phyloP scores from a whole-genome alignment of 35 echinoderm and acorn worm genomes.

The Ptychodera flava region DNA sequence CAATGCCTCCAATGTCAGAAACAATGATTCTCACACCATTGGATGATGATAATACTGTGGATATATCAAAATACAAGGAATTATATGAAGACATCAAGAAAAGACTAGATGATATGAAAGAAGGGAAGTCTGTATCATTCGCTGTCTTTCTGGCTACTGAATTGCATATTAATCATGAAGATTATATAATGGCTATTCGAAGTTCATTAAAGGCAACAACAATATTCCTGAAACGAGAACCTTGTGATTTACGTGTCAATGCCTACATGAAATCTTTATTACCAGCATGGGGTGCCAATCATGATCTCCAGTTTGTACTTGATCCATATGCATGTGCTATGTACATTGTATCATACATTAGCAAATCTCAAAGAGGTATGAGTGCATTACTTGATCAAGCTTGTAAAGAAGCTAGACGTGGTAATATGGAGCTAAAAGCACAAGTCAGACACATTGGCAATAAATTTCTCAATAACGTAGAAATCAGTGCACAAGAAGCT shows the following conservation, averaged over 20 bases:
- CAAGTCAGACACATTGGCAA: constrained; percentile 52
- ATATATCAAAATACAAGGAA: constrained; percentile 30
- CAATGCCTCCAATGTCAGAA: no score
- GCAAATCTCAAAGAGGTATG: constrained; percentile 50
- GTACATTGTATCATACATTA: no score
- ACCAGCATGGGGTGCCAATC: no score
- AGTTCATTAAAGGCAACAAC: constrained; percentile 37
- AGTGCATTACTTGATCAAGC: constrained; percentile 27
- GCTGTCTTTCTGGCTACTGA: no score
- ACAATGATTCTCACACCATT: no score
- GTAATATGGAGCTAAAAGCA: constrained; percentile 32
- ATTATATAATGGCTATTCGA: no score
- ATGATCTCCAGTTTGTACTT: no score
- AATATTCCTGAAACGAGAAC: no score
- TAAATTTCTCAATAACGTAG: constrained; percentile 54
- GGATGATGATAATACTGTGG: neutral
- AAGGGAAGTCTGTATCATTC: no score
- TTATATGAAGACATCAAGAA: constrained; percentile 16
- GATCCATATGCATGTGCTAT: no score
- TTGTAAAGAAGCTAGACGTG: constrained; percentile 39
- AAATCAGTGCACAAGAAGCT: constrained; percentile 69
- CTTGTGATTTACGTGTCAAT: constrained; percentile 60
- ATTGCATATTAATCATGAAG: no score
- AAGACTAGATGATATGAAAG: no score
- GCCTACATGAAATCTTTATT: constrained; percentile 40